Evolutionary conservation across 2,888 invertebrate species (phyloP), one percentile per base, ranked within the genome.

Genomic region (Capitulum mitella): DNA sequence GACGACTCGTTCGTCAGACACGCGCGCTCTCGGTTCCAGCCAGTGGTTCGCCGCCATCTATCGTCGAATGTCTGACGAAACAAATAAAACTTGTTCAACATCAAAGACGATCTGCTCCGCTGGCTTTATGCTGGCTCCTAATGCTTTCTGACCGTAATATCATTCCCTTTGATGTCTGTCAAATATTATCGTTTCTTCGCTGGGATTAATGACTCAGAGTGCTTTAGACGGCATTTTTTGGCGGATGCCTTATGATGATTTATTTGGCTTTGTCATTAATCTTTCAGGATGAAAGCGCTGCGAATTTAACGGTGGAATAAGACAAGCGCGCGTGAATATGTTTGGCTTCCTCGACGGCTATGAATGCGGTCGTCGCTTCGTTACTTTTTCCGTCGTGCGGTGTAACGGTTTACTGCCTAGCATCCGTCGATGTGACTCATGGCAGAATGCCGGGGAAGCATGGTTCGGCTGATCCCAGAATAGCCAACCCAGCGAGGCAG

Each of bases 121-220:
- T 40, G 70, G 26, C 70, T 70, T 70, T 70, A 70, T 70, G 70
- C 70, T 40, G 40, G 40, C 70, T 70, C 70, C 70, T 70, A 70
- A 70, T 70, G 70, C 70, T 70, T 70, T 70, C 40, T 70, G 70
- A 70, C 70, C 40, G 40, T 70, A 40, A 70, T 70, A 70, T 40
- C 70, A 70, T 70, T 70, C 26, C 40, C 70, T 70, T 70, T 70
- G 70, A 70, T 70, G 70, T 70, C 70, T 70, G 70, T 70, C 70
- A 70, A 70, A 70, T 70, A 70, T 70, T 70, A 70, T 70, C 70
- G 70, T 70, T 70, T 70, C 70, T 70, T 70, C 70, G 70, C 70
- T 40, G 40, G 40, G 22, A 70, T 40, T 70, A 70, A 70, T 70
- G 70, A 70, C 70, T 37, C 40, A 14, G 70, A 70, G 70, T 70